Evolutionary conservation across 2,888 invertebrate genomes (phyloP).

Genomic region (Dasysyrphus tricinctus): DNA sequence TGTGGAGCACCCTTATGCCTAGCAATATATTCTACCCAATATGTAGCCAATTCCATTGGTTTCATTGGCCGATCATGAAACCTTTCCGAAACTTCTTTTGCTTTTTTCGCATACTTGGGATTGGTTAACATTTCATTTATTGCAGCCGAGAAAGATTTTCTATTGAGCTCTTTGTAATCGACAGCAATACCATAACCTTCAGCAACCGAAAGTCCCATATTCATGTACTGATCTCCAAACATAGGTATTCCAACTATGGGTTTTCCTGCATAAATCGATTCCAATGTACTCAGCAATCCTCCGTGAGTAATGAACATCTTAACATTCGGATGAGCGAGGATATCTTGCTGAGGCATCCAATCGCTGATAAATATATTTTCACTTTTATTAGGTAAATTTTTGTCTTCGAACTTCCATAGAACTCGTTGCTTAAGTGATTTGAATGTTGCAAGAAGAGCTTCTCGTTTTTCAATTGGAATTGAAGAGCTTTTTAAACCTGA

Average conservation of each 20-base stretch:
- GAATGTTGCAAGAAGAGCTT: conserved; percentile 78
- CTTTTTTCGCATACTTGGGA: conserved; percentile 76
- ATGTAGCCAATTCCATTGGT: conserved; percentile 80
- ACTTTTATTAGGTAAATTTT: conserved; percentile 78
- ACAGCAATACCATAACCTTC: conserved; percentile 83
- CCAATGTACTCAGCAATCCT: conserved; percentile 84
- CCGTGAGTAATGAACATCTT: conserved; percentile 84
- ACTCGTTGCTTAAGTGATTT: conserved; percentile 81
- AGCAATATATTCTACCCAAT: conserved; percentile 82
- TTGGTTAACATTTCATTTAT: conserved; percentile 77
- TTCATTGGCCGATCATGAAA: conserved; percentile 81
- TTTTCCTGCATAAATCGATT: conserved; percentile 84
- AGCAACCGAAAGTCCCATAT: conserved; percentile 83
- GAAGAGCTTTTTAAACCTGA: conserved; percentile 80
- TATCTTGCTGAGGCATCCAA: conserved; percentile 84
- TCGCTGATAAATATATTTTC: conserved; percentile 81
- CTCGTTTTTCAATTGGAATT: conserved; percentile 78
- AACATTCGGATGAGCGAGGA: conserved; percentile 83
- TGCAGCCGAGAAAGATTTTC: conserved; percentile 76
- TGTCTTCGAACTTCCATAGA: conserved; percentile 83
- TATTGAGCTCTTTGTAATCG: conserved; percentile 80
- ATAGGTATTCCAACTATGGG: conserved; percentile 85
- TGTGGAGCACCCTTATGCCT: conserved; percentile 81
- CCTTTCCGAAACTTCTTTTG: conserved; percentile 77
- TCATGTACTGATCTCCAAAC: conserved; percentile 84